Evolutionary conservation across 2,888 invertebrate genomes (phyloP).

Genomic region (Aphrophora alni): DNA sequence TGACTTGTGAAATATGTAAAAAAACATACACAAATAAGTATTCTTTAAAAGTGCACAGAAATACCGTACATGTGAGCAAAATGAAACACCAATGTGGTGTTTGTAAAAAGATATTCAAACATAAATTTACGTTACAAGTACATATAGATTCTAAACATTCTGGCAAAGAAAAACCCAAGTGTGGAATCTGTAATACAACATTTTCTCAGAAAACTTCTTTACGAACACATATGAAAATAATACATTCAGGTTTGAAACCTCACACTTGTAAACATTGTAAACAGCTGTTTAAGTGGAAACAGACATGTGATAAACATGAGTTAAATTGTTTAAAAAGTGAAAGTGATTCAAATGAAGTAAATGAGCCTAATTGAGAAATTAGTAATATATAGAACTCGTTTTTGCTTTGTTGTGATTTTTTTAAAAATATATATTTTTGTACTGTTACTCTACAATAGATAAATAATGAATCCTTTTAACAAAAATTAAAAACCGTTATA

Average conservation of each 20-base stretch:
- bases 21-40: not conserved
- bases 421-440: too few species aligned
- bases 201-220: not conserved
- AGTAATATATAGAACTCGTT: too few species aligned
- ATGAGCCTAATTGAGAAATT: not conserved
- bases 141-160: not conserved
- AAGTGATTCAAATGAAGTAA: not conserved
- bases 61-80: not conserved
- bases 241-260: not conserved
- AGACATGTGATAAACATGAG: not conserved
- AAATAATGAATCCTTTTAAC: too few species aligned
- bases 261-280: not conserved
- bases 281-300: not conserved
- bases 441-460: too few species aligned
- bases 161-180: not conserved
- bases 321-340: not conserved
- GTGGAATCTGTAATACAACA: not conserved
- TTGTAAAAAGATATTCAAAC: not conserved
- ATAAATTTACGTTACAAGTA: not conserved
- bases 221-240: not conserved
- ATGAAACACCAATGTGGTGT: not conserved
- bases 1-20: not conserved
- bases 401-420: too few species aligned
- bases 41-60: not conserved
- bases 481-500: too few species aligned